phyloP scores from a whole-genome alignment of 2,113 vertebrate genomes.

The Calcarius ornatus region DNA sequence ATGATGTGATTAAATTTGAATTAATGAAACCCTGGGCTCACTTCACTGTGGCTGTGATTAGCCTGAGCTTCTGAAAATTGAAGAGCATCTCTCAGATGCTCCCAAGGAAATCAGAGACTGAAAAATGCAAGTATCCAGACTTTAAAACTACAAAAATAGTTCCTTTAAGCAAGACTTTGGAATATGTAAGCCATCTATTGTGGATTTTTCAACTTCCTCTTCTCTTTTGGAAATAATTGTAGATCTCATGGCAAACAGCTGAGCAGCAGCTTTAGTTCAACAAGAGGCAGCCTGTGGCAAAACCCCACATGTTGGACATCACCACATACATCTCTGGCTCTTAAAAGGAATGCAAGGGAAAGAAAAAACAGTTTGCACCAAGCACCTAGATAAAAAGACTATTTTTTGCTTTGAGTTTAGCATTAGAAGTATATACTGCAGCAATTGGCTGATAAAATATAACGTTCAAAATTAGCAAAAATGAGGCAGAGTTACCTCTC shows the following conservation, averaged over 20 bases:
- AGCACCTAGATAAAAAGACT: not conserved
- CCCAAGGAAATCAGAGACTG: not conserved
- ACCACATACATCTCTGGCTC: not conserved
- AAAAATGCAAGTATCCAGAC: not conserved
- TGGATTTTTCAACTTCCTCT: not conserved
- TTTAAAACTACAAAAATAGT: not conserved
- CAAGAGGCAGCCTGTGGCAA: not conserved
- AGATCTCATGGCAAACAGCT: not conserved
- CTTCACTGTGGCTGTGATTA: not conserved
- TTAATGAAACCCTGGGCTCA: not conserved
- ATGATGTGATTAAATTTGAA: not conserved
- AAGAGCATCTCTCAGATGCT: not conserved
- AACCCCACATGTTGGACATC: not conserved
- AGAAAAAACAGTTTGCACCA: not conserved
- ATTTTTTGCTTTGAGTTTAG: not conserved
- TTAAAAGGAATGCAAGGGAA: not conserved
- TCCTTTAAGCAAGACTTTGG: not conserved
- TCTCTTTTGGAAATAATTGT: not conserved
- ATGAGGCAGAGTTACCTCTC: not conserved
- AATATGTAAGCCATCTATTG: not conserved
- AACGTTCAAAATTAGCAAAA: not conserved
- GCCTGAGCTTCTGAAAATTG: not conserved
- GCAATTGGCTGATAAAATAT: not conserved
- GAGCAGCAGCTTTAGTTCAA: not conserved
- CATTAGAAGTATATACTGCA: not conserved